phyloP scores from a whole-genome alignment of 2,113 vertebrate genomes.

The Ranitomeya imitator region DNA sequence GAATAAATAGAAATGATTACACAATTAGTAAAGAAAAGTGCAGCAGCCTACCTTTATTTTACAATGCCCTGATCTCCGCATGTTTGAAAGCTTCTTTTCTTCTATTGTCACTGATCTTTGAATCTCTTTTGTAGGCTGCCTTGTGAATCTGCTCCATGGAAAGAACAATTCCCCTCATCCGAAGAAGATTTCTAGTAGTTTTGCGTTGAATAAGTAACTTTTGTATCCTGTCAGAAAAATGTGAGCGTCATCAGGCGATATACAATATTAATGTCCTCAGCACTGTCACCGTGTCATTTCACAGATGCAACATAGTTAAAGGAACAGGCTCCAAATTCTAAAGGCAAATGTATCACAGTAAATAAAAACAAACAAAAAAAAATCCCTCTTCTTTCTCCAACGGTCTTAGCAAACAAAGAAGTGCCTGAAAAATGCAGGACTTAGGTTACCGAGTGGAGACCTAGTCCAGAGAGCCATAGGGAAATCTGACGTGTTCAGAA shows the following conservation, averaged over 20 bases:
- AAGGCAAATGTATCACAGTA: constrained; percentile 1
- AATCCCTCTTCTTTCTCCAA: constrained; percentile 1
- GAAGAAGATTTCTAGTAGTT: constrained; percentile 53
- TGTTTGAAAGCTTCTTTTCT: constrained; percentile 58
- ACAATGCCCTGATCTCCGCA: not conserved
- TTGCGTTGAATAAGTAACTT: not conserved
- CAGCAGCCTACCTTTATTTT: constrained; percentile 60
- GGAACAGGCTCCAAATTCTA: constrained; percentile 21
- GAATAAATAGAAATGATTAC: not conserved
- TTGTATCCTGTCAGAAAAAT: constrained; percentile 56
- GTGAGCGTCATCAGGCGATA: constrained; percentile 34
- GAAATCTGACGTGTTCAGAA: constrained; percentile 39
- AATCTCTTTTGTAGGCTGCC: constrained; percentile 33
- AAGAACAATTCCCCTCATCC: constrained; percentile 51
- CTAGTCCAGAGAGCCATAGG: constrained; percentile 25
- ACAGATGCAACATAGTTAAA: constrained; percentile 11
- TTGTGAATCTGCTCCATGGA: constrained; percentile 57
- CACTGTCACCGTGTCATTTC: constrained; percentile 24
- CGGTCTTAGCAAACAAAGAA: constrained; percentile 29
- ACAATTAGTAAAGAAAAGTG: constrained; percentile 26
- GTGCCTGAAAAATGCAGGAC: constrained; percentile 49
- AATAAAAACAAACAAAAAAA: not conserved
- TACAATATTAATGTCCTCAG: constrained; percentile 36
- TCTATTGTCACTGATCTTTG: constrained; percentile 43
- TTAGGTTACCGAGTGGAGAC: constrained; percentile 50